Evolutionary conservation across 2,797 vertebrate genomes (phyloP), one percentile per base, ranked within the genome.

Genomic region (Spondyliosoma cantharus): DNA sequence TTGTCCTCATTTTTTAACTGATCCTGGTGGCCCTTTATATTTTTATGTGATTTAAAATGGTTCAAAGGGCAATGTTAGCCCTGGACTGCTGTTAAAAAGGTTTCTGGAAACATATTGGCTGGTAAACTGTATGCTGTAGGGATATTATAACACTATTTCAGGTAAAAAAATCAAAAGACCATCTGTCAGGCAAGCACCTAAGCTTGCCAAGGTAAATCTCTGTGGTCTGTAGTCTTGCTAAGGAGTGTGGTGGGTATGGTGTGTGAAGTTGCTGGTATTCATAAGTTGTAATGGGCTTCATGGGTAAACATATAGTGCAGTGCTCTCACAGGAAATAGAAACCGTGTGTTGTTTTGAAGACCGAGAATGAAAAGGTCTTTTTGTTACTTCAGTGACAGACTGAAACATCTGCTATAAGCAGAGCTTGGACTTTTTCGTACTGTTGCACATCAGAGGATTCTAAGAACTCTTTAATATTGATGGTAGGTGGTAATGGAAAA

Each of bases 321-420:
- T 82, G 74, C 84, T 88, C 25, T 13, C 50, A 45, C 69, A 75
- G 74, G 50, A 88, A 92, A 93, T 92, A 60, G 82, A 85, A 94
- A 89, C 88, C 77, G 57, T 73, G 62, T 92, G 81, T 72, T 82
- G 81, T 85, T 90, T 87, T 87, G 68, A 83, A 81, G 81, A 80
- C 49, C 65, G 42, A 61, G 65, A 86, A 77, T 87, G 67, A 92
- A 91, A 90, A 84, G 68, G 53, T 83, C 56, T 72, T 87, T 88
- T 69, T 86, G 71, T 91, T 88, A 32, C 70, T 63, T 46, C 62
- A 74, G 52, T 72, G 63, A 69, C 53, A 27, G 52, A 81, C 71
- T 65, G 64, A 82, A 81, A 81, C 24, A 29, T 78, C 49, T 58
- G 13, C 71, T 54, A 61, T 64, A 86, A 76, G 71, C 63, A 81